Percentiles rank a stretch among this genome's conserved stretches.
phyloP scores from a whole-genome alignment of 64 coral and sea anemone species.

The Orbicella faveolata region DNA sequence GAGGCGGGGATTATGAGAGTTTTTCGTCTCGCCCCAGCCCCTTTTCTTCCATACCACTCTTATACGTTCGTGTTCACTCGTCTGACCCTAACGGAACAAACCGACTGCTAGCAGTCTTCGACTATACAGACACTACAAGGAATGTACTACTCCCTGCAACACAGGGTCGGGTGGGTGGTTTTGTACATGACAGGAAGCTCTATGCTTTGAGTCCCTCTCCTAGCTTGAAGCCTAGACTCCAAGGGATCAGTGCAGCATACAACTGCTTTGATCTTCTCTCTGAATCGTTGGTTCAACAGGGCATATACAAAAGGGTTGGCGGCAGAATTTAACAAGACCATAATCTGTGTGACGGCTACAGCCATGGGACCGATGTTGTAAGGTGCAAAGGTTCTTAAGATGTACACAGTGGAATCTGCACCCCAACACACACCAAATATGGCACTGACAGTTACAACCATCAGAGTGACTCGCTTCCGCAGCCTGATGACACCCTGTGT shows the following conservation, averaged over 20 bases:
- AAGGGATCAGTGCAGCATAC: neutral
- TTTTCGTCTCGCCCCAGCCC: no score
- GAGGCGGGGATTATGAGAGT: no score
- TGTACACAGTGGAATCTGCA: neutral
- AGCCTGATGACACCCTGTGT: neutral
- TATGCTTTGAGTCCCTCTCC: no score
- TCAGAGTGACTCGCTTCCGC: constrained; percentile 20
- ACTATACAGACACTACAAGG: no score
- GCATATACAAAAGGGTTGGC: constrained; percentile 21
- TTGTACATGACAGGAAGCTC: no score
- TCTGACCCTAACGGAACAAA: no score
- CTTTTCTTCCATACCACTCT: no score
- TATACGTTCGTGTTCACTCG: no score
- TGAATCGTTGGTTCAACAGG: neutral
- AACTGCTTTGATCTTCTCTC: neutral
- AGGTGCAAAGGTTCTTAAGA: neutral
- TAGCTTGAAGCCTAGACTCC: neutral
- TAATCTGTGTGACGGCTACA: neutral
- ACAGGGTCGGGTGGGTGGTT: no score
- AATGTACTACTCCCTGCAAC: no score
- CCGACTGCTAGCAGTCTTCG: no score
- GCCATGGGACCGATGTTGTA: neutral
- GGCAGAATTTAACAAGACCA: constrained; percentile 17
- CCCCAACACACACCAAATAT: constrained; percentile 4
- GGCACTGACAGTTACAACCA: constrained; percentile 5